Percentiles rank a stretch among this genome's conserved stretches.
These are phyloP conservation scores for Achroia grisella DNA, from an alignment of 1,140 invertebrate genomes.

Conservation along the genomic window DNA sequence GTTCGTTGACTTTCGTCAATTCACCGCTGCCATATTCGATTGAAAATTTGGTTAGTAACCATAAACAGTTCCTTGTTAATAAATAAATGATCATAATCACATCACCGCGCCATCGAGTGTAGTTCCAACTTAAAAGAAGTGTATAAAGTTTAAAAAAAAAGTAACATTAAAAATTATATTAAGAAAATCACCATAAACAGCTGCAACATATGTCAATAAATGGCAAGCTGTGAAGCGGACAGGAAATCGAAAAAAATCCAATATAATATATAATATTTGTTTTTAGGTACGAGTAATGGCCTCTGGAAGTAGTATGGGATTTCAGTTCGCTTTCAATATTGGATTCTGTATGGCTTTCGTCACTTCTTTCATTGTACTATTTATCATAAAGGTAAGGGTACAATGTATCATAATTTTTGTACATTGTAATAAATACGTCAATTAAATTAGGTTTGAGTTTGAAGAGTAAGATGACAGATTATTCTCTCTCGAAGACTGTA, in stretches of 20 bases:
- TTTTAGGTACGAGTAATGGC: slow-evolving; percentile 66
- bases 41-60: slow-evolving; percentile 50
- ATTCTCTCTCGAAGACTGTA: too few relatives aligned
- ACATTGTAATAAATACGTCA: too few relatives aligned
- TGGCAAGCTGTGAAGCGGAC: too few relatives aligned
- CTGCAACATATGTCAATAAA: too few relatives aligned
- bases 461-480: too few relatives aligned
- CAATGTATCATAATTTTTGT: too few relatives aligned
- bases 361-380: slow-evolving; percentile 83
- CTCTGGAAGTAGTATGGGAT: slow-evolving; percentile 74
- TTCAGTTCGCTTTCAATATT: slow-evolving; percentile 78
- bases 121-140: too few relatives aligned
- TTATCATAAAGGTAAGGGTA: slow-evolving; percentile 75
- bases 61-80: slow-evolving; percentile 2
- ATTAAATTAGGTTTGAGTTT: too few relatives aligned
- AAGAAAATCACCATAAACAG: too few relatives aligned
- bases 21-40: slow-evolving; percentile 59
- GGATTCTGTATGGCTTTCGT: slow-evolving; percentile 82
- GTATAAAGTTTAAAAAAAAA: too few relatives aligned
- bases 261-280: slow-evolving; percentile 7
- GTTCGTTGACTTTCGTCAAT: slow-evolving; percentile 69
- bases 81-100: background rate
- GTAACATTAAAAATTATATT: too few relatives aligned
- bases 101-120: too few relatives aligned
- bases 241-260: background rate